phyloP scores from a whole-genome alignment of 1,140 invertebrate species.

The Phymorhynchus buccinoides region DNA sequence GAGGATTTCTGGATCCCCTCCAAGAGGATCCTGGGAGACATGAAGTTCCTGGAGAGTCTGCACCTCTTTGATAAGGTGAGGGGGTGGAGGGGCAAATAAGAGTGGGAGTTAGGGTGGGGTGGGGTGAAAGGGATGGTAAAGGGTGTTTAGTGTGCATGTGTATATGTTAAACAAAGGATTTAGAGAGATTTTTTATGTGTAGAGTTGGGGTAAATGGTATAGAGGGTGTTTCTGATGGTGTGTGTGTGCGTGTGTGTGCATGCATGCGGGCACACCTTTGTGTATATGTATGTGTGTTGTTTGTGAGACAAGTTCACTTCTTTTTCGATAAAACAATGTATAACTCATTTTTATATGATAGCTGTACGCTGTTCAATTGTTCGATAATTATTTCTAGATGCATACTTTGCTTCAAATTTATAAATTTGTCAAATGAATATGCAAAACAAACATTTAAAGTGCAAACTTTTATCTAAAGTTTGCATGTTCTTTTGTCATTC shows the following conservation, averaged over 20 bases:
- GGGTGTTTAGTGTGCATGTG: background rate
- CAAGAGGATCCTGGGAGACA: constrained; percentile 73
- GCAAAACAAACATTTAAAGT: too few relatives aligned
- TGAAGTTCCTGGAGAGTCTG: constrained; percentile 73
- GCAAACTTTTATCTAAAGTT: too few relatives aligned
- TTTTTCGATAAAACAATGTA: too few relatives aligned
- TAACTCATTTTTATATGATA: too few relatives aligned
- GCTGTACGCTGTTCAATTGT: too few relatives aligned
- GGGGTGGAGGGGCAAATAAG: background rate
- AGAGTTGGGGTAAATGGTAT: too few relatives aligned
- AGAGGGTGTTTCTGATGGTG: too few relatives aligned
- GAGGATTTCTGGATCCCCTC: constrained; percentile 74
- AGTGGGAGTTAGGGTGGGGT: background rate
- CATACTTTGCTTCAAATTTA: too few relatives aligned
- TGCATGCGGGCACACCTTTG: background rate
- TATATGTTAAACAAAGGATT: background rate
- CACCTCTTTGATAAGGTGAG: constrained; percentile 72
- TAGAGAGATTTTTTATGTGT: background rate
- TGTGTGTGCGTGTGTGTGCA: background rate
- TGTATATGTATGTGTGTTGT: too few relatives aligned
- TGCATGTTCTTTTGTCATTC: constrained; percentile 10
- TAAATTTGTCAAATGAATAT: too few relatives aligned
- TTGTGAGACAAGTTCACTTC: too few relatives aligned
- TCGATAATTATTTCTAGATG: too few relatives aligned
- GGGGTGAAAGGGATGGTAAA: background rate